phyloP scores from a whole-genome alignment of 1,140 invertebrate genomes.

The Sminthurinus signatus region DNA sequence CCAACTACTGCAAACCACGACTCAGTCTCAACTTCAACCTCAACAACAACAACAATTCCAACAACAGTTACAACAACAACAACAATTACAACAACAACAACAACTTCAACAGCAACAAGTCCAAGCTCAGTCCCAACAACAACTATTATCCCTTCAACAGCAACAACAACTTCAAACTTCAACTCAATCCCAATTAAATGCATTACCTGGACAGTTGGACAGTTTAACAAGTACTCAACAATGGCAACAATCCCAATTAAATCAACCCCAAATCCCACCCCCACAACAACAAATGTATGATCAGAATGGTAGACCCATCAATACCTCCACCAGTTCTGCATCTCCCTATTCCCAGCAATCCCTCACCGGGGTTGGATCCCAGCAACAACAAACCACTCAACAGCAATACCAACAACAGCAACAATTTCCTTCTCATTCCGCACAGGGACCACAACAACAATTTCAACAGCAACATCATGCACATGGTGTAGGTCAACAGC shows the following conservation, averaged over 20 bases:
- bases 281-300: slow-evolving; percentile 14
- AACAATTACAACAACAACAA: slow-evolving; percentile 32
- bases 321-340: slow-evolving; percentile 19
- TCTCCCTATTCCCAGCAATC: slow-evolving; percentile 5
- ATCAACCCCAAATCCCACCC: slow-evolving; percentile 14
- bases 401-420: slow-evolving; percentile 42
- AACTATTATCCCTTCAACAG: slow-evolving; percentile 18
- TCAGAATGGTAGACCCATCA: slow-evolving; percentile 7
- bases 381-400: slow-evolving; percentile 35
- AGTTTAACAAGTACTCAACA: slow-evolving; percentile 35
- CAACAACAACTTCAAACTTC: slow-evolving; percentile 17
- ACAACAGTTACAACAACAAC: slow-evolving; percentile 25
- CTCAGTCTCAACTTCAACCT: slow-evolving; percentile 18
- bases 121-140: slow-evolving; percentile 15
- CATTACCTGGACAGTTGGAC: neutral
- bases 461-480: slow-evolving; percentile 39
- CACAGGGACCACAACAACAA: slow-evolving; percentile 33
- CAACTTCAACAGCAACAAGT: slow-evolving; percentile 38
- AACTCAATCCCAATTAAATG: slow-evolving; percentile 12
- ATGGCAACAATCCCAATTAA: slow-evolving; percentile 18
- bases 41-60: slow-evolving; percentile 33
- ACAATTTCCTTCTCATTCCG: slow-evolving; percentile 44
- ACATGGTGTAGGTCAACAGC: slow-evolving; percentile 3
- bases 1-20: slow-evolving; percentile 22
- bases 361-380: neutral